Conservation (phyloP, 2,888 invertebrate genomes). For the Nebria brevicollis region DNA sequence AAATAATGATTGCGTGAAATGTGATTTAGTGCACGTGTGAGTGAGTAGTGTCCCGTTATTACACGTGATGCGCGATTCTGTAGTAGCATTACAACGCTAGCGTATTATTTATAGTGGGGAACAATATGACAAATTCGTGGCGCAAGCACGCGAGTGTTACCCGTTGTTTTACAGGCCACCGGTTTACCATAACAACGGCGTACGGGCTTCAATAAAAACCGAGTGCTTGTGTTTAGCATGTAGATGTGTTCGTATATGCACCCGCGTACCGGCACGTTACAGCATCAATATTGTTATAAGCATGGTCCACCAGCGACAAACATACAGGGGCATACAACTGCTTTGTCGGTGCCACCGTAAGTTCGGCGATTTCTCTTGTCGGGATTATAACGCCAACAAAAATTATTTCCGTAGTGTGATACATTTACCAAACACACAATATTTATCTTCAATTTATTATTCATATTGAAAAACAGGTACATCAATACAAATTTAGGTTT, state of each 20-base stretch:
- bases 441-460: no score
- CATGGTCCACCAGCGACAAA: background rate
- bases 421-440: no score
- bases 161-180: constrained; percentile 29
- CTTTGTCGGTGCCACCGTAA: background rate
- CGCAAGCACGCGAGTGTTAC: background rate
- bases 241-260: background rate
- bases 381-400: background rate
- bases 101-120: constrained; percentile 18
- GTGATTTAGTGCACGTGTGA: background rate
- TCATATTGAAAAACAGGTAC: no score
- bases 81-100: background rate
- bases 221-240: constrained; percentile 9
- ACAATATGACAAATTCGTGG: constrained; percentile 28
- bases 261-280: background rate
- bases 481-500: no score
- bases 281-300: constrained; percentile 20
- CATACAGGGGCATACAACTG: background rate
- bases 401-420: no score
- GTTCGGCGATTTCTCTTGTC: background rate
- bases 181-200: constrained; percentile 16
- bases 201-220: background rate
- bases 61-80: background rate
- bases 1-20: background rate
- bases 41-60: constrained; percentile 11